These are phyloP conservation scores for Chydorus sphaericus DNA, from an alignment of 2,888 invertebrate species.

Conservation along the genomic window DNA sequence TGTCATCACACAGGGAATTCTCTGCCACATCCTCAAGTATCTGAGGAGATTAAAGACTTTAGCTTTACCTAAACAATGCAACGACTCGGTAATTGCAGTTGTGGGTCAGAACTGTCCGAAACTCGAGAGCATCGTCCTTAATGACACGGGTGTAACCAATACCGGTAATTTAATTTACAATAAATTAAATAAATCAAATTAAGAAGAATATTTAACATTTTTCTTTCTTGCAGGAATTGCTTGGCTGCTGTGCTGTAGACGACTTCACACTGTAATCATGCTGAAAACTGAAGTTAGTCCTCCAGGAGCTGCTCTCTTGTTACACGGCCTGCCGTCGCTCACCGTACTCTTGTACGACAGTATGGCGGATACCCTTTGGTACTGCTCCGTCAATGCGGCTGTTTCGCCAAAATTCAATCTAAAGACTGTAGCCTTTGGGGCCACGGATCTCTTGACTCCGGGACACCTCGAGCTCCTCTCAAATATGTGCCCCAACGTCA, in stretches of 20 bases:
- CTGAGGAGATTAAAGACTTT: slow-evolving; percentile 13
- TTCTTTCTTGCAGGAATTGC: slow-evolving; percentile 10
- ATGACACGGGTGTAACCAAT: slow-evolving; percentile 15
- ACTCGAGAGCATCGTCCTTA: slow-evolving; percentile 15
- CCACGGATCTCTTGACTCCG: slow-evolving; percentile 14
- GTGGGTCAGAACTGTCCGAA: slow-evolving; percentile 16
- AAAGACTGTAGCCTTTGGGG: slow-evolving; percentile 14
- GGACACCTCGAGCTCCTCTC: slow-evolving; percentile 14
- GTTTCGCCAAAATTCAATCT: slow-evolving; percentile 14
- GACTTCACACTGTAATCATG: slow-evolving; percentile 14
- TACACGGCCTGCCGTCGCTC: slow-evolving; percentile 14
- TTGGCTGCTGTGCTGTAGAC: slow-evolving; percentile 15
- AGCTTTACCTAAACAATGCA: slow-evolving; percentile 14
- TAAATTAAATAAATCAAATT: not conserved
- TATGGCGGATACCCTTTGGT: slow-evolving; percentile 16
- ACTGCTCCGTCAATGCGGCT: slow-evolving; percentile 14
- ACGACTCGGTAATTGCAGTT: slow-evolving; percentile 15
- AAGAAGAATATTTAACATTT: not conserved
- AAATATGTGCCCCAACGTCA: slow-evolving; percentile 13
- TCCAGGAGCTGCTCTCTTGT: slow-evolving; percentile 14
- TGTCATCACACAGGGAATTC: slow-evolving; percentile 15
- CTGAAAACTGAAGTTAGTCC: slow-evolving; percentile 14
- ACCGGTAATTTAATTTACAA: not conserved
- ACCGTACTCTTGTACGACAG: slow-evolving; percentile 14
- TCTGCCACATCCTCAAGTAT: slow-evolving; percentile 15